Base-by-base conservation (phyloP, 2,888 invertebrate genomes). In the Leptinotarsa haldemani region DNA sequence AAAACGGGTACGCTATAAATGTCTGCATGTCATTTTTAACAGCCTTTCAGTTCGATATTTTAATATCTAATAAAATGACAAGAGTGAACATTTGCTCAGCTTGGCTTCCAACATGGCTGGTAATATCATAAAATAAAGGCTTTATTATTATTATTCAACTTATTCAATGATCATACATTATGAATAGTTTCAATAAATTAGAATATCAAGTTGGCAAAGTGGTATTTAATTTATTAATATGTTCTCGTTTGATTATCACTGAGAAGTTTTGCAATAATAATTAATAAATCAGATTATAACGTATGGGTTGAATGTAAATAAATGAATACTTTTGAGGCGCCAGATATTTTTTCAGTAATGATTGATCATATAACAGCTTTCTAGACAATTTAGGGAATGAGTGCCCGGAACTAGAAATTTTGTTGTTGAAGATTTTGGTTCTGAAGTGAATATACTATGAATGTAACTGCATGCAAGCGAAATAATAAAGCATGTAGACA, bases 51-150 rank as follows among this genome's bases (percentile, higher is more conserved):
- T 82, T 80, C 83, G 83, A 85, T 86, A 85, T 85, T 85, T 86
- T 85, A 85, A 85, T 85, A 85, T 84, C 83, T 84, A 86, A 86
- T 86, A 86, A 86, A 85, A 85, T 84, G 79, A 84, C 75, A 69
- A 69, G 74, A 73, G 72, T 73, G 65, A 75, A 71, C 83, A 80
- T 82, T 83, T 82, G 80, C 84, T 76, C 85, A 84, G 84, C 85
- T 84, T 84, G 85, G 83, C 81, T 81, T 83, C 84, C 80, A 81
- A 84, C 82, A 83, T 82, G 84, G 84, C 75, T 77, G 78, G 80
- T 84, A 80, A 78, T 69, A 77, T 70, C 75, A 77, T 80, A 81
- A 81, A 81, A 76, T 77, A 73, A 77, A 78, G 76, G 70, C 78
- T 81, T 81, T 81, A 81, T 80, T 74, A 79, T 40, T 40, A 40